A percentile compares a stretch with the other conserved stretches of the same genome.
Conservation (phyloP, 2,113 vertebrate genomes). For the Tenebrosternarchus preto region DNA sequence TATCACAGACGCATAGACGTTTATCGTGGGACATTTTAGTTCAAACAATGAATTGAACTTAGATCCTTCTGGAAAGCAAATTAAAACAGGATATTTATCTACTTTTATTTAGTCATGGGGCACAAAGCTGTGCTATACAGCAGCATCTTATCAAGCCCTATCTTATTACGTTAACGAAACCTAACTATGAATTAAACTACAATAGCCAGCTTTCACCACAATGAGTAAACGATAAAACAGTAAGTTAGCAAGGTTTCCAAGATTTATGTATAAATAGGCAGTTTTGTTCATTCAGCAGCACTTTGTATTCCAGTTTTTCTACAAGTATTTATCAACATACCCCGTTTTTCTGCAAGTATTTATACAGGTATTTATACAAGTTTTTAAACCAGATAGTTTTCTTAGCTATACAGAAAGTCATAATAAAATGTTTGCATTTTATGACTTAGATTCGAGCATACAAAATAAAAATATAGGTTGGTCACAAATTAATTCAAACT, state of each 20-base stretch:
- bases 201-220: too few species aligned
- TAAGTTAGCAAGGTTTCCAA: background rate
- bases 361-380: too few species aligned
- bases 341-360: too few species aligned
- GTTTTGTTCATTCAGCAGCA: background rate
- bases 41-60: background rate
- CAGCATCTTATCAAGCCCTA: too few species aligned
- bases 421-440: background rate
- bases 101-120: background rate
- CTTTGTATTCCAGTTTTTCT: background rate
- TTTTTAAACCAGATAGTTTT: background rate
- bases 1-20: background rate
- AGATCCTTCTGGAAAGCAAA: background rate
- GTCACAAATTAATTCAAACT: background rate
- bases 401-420: background rate
- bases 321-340: too few species aligned
- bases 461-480: background rate
- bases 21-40: background rate
- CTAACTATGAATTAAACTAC: too few species aligned
- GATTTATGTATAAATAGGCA: background rate
- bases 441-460: background rate
- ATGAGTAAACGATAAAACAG: too few species aligned
- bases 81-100: background rate
- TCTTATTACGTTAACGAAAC: too few species aligned
- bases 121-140: background rate